Evolutionary conservation across 2,888 invertebrate species (phyloP), one percentile per base, ranked within the genome.

Genomic region (Exocentrus adspersus): DNA sequence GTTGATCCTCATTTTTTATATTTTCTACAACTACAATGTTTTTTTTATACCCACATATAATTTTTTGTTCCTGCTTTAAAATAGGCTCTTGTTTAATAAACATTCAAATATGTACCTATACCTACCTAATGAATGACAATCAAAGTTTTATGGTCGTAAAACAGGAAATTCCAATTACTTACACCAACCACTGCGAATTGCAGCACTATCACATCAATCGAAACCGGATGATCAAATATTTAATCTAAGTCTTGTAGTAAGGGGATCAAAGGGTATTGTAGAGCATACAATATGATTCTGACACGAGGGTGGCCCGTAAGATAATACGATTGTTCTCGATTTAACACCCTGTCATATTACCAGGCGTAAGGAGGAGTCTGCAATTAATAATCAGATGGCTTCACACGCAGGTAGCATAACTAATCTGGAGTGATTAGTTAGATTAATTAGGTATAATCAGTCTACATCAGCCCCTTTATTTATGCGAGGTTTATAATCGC

Each of bases 261-360:
- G 41, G 53, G 53, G 37, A 32, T 53, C 53, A 53, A 41, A 41
- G 53, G 53, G 53, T 53, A 41, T 41, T 53, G 56, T 56, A 30
- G 48, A 50, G 24, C 58, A 24, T 59, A 50, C 50, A 50, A 37
- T 53, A 53, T 37, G 41, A 53, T 53, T 53, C 53, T 28, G 48
- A 48, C 48, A 59, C 37, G 48, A 20, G 43, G 51, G 50, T 58
- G 53, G 59, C 24, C 48, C 52, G 48, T 28, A 51, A 46, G 42
- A 42, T 43, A 54, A 54, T 56, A 54, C 42, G 53, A 69, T 68
- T 69, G 68, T 69, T 65, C 58, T 32, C 62, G 46, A 58, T 65
- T 71, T 64, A 66, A 57, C 62, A 62, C 69, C 57, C 53, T 71
- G 67, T 69, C 69, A 68, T 64, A 65, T 53, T 51, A 62, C 67